A percentile compares a stretch with the other conserved stretches of the same genome.
phyloP scores from a whole-genome alignment of 2,113 vertebrate genomes.

The Vireo altiloquus region DNA sequence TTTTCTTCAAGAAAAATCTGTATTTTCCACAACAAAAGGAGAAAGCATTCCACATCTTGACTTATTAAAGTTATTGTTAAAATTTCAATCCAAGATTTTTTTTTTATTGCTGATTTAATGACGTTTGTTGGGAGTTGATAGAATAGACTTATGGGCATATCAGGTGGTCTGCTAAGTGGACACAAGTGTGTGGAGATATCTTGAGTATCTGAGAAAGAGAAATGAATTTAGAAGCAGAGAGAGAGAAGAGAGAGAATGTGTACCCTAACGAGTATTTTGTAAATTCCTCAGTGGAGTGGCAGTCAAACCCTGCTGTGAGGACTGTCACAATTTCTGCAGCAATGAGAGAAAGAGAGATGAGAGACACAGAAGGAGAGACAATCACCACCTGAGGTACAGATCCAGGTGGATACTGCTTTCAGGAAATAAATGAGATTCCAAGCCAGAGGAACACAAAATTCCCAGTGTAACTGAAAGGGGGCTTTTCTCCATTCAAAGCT shows the following conservation, averaged over 20 bases:
- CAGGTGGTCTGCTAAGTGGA: neutral
- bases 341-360: neutral
- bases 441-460: neutral
- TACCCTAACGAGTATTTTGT: neutral
- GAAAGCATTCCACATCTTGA: neutral
- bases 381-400: neutral
- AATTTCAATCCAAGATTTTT: neutral
- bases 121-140: neutral
- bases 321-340: neutral
- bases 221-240: neutral
- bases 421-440: neutral
- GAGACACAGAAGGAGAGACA: neutral
- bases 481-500: neutral
- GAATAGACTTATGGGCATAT: neutral
- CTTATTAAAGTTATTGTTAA: neutral
- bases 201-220: neutral
- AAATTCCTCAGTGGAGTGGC: neutral
- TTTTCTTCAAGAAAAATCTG: neutral
- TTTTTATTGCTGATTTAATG: neutral
- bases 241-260: neutral
- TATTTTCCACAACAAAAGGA: neutral
- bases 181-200: neutral
- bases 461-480: neutral
- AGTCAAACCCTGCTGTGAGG: neutral
- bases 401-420: neutral